These are phyloP conservation scores for Capreolus pygargus DNA, from an alignment of 2,113 vertebrate genomes.

Conservation along the genomic window DNA sequence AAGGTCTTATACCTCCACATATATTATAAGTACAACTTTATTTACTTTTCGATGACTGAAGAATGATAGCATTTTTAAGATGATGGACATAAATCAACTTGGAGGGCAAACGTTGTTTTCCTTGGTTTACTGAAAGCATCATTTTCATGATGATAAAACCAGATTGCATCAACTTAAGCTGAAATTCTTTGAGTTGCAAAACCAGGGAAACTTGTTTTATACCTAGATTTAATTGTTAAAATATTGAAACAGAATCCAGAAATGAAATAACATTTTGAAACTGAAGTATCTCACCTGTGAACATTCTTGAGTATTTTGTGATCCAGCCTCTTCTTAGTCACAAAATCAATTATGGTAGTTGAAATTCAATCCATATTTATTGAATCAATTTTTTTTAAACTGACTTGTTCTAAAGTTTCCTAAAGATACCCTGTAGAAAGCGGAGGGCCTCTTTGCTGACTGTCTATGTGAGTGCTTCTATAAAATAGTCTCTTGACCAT, in stretches of 20 bases:
- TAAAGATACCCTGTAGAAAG: background rate
- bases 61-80: background rate
- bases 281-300: background rate
- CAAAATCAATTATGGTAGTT: background rate
- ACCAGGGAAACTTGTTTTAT: background rate
- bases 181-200: background rate
- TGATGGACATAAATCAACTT: background rate
- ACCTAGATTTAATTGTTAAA: background rate
- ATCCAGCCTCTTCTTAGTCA: background rate
- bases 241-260: constrained; percentile 29
- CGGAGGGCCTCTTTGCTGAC: background rate
- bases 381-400: background rate
- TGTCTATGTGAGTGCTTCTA: background rate
- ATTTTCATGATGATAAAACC: background rate
- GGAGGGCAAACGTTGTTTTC: background rate
- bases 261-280: background rate
- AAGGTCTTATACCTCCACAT: background rate
- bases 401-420: background rate
- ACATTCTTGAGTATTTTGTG: background rate
- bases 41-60: background rate
- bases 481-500: background rate
- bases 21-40: background rate
- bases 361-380: background rate
- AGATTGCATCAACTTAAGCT: background rate
- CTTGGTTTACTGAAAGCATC: background rate